A percentile compares a stretch with the other conserved stretches of the same genome.
Conservation (phyloP, 2,888 invertebrate species). For the Clistopyga incitator region DNA sequence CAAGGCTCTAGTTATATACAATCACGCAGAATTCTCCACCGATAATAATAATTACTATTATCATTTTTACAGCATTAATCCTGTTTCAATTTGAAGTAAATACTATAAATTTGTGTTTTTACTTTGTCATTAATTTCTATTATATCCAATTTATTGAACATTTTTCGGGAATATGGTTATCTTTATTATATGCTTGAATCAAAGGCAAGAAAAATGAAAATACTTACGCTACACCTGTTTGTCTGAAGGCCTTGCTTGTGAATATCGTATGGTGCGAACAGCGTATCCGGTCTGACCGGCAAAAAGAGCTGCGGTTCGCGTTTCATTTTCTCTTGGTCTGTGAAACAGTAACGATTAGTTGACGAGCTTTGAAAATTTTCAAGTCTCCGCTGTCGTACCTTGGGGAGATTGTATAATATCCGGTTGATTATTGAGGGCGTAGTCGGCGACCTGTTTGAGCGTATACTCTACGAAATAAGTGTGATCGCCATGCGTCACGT, state of each 20-base stretch:
- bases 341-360: conserved; percentile 42
- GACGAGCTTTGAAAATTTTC: neutral
- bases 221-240: conserved; percentile 82
- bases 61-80: too few relatives aligned
- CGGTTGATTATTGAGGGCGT: conserved; percentile 86
- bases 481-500: conserved; percentile 93
- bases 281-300: conserved; percentile 83
- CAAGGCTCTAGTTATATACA: neutral
- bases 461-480: conserved; percentile 95
- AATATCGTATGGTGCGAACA: conserved; percentile 83
- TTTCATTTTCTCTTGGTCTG: conserved; percentile 82
- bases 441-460: conserved; percentile 86
- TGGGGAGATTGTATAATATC: conserved; percentile 92
- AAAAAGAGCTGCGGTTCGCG: conserved; percentile 83
- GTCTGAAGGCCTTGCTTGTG: conserved; percentile 83
- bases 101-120: too few relatives aligned
- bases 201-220: too few relatives aligned
- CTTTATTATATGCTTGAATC: too few relatives aligned
- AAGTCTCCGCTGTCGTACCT: conserved; percentile 76
- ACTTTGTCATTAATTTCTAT: too few relatives aligned
- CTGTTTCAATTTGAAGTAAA: too few relatives aligned
- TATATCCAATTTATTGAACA: too few relatives aligned
- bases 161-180: too few relatives aligned
- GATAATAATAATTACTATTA: too few relatives aligned
- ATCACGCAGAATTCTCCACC: neutral